phyloP scores from a whole-genome alignment of 2,888 invertebrate genomes.

The Callosobruchus maculatus region DNA sequence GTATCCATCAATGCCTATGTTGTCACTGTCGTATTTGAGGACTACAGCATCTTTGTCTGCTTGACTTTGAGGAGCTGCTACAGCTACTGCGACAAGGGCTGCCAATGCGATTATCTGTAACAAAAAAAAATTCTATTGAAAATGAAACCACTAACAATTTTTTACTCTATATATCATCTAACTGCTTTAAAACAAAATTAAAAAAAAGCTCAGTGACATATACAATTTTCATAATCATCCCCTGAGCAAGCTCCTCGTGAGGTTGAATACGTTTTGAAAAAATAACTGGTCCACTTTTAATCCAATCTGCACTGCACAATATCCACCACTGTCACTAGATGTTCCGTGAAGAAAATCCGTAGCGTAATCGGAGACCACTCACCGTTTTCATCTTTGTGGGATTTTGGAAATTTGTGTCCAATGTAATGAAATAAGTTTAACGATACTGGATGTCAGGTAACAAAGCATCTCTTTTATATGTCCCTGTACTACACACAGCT shows the following conservation, averaged over 20 bases:
- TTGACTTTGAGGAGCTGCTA: constrained; percentile 33
- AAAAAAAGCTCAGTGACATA: too few relatives aligned
- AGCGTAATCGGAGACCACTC: constrained; percentile 16
- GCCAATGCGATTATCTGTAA: constrained; percentile 32
- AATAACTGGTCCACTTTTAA: background rate
- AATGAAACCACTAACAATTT: background rate
- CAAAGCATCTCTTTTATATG: constrained; percentile 23
- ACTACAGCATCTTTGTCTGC: constrained; percentile 34
- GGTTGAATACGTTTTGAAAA: background rate
- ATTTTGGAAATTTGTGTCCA: constrained; percentile 11
- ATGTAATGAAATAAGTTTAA: constrained; percentile 5
- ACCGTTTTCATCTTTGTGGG: constrained; percentile 29
- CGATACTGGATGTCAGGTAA: background rate
- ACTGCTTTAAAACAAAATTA: too few relatives aligned
- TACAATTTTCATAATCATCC: background rate
- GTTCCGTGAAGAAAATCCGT: background rate
- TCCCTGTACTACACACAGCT: constrained; percentile 21
- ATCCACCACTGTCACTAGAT: background rate
- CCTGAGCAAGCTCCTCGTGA: too few relatives aligned
- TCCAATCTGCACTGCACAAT: background rate
- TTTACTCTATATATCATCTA: too few relatives aligned
- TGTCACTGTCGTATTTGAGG: constrained; percentile 36
- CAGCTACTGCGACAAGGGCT: constrained; percentile 32
- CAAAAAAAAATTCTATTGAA: background rate
- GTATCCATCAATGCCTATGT: constrained; percentile 38